These are phyloP conservation scores for Emydura subglobosa DNA, from an alignment of 2,113 vertebrate species.

Conservation along the genomic window DNA sequence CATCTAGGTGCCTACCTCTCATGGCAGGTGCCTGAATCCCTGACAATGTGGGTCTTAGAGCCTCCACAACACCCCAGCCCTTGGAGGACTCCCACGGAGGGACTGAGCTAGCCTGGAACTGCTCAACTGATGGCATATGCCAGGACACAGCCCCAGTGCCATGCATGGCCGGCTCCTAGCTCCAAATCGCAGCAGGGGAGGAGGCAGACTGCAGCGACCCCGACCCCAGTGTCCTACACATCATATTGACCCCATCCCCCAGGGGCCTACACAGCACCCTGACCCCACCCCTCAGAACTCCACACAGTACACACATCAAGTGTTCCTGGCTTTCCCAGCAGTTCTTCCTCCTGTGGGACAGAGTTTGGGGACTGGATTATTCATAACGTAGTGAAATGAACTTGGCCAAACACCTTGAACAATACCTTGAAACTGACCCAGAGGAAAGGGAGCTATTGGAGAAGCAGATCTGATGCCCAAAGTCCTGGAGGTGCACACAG, in stretches of 20 bases:
- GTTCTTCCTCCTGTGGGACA: no score
- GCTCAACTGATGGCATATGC: not conserved
- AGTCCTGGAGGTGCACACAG: no score
- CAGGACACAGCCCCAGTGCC: not conserved
- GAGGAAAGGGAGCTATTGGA: not conserved
- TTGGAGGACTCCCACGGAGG: not conserved
- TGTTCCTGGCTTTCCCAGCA: no score
- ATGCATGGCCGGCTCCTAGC: not conserved
- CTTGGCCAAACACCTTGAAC: not conserved
- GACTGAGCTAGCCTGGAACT: not conserved
- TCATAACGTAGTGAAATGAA: not conserved
- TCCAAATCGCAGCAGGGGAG: not conserved
- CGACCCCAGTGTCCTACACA: no score
- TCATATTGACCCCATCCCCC: no score
- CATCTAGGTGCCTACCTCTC: no score
- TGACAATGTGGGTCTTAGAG: not conserved
- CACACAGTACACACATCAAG: no score
- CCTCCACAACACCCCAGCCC: not conserved
- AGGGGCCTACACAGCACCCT: no score
- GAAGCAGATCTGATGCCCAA: not conserved
- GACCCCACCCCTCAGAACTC: no score
- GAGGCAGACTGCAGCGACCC: not conserved
- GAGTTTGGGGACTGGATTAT: not conserved
- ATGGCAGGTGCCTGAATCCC: no score
- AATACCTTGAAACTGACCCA: not conserved